Base-by-base conservation (phyloP, 35 echinoderm and acorn worm genomes). In the Lytechinus variegatus region DNA sequence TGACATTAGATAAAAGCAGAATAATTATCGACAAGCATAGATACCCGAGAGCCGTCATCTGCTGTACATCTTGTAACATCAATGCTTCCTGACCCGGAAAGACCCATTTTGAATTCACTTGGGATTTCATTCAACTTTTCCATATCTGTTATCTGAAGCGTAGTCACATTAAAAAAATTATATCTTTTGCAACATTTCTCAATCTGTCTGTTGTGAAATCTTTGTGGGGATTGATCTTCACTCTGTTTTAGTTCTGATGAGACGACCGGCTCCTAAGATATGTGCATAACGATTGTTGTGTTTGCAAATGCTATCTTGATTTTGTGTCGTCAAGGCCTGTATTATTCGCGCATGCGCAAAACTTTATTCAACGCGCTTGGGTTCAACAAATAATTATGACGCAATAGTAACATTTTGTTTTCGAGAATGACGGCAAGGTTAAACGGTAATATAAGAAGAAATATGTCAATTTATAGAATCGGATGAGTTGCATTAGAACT, bases 11-110 rank as follows among this genome's bases (percentile, higher is more conserved):
- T 44, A 0, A 44, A 44, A 44, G 33, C 33, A 44, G 33, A 44
- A 44, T 44, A 44, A 44, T 44, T 44, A 44, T n/a, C 19, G n/a
- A 79, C 0, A 19, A 24, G 66, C 14, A 7, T 58, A 58, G 9
- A 87, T 90, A 90, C 88, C 88, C 52, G 88, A 44, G 88, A 90
- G 88, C 88, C 88, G 88, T 90, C 88, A 90, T 90, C 27, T 52
- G 88, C 10, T 13, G 27, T 52, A 90, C 88, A 90, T 54, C 28
- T 90, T 54, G 88, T 90, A 28, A 90, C 28, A 28, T 90, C 88
- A 7, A 79, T 79, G 14, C 66, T 79, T 16, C 66, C 66, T 7
- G 16, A 19, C 66, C n/a, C 66, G 66, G 19, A 16, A 4, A 79
- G 14, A 24, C 66, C 66, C 66, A 79, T 79, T 79, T 79, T 79